A percentile compares a stretch with the other conserved stretches of the same genome.
Evolutionary conservation across 2,113 vertebrate species (phyloP).

Genomic region (Charina bottae): DNA sequence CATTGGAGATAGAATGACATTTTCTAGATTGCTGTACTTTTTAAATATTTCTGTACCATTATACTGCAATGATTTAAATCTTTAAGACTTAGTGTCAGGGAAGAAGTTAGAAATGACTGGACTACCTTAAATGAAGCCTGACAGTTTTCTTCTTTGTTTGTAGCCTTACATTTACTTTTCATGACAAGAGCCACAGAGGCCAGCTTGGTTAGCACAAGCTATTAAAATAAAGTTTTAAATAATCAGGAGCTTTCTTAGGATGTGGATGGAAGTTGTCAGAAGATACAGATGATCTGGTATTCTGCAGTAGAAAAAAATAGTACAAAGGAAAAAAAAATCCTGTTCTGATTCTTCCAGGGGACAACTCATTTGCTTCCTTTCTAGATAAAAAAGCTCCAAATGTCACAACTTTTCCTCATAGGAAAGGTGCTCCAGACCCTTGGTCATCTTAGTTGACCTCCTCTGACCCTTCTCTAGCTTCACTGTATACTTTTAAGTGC

Average conservation of each 20-base stretch:
- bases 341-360: background rate
- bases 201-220: background rate
- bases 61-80: background rate
- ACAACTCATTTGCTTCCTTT: background rate
- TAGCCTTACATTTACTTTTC: constrained; percentile 1
- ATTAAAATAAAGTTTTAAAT: background rate
- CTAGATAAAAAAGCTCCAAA: background rate
- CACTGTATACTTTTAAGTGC: background rate
- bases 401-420: background rate
- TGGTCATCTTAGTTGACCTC: background rate
- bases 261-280: background rate
- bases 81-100: background rate
- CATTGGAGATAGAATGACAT: background rate
- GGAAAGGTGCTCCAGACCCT: background rate
- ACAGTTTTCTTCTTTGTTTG: background rate
- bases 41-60: background rate
- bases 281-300: background rate
- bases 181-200: background rate
- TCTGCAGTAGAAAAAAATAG: background rate
- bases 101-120: background rate
- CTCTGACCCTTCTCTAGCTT: background rate
- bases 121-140: background rate
- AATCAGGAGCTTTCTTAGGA: background rate
- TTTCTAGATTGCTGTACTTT: background rate
- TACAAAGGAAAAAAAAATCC: background rate